Base-by-base conservation (phyloP, 2,888 invertebrate genomes). In the Polyploca ridens region DNA sequence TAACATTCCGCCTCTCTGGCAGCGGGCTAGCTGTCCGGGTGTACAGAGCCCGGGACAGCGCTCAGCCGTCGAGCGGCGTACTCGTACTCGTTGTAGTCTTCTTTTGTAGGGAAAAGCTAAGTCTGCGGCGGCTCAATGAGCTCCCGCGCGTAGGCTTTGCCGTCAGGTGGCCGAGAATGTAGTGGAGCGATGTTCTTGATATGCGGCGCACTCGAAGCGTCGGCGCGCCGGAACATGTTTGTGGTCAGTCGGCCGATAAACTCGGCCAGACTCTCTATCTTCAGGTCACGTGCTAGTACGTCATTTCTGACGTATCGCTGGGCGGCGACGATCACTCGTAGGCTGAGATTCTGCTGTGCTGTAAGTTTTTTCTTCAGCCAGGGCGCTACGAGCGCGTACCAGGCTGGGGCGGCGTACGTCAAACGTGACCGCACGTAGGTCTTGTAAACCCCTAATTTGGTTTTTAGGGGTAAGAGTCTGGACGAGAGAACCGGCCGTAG, bases 401-500 rank as follows among this genome's bases (percentile, higher is more conserved):
- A 70, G 0, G 70, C 66, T 4, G 68, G 67, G 6, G 63, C 62
- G 7, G 69, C 70, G 38, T 71, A 69, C 0, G 72, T 71, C 0
- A 76, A 66, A 3, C 68, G 64, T 0, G 73, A 66, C 0, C 77
- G 54, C 16, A 76, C 14, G 33, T 76, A 76, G 0, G 62, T 66
- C 7, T 75, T 76, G 62, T 72, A 76, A 0, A 78, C 14, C 0
- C 57, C 59, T 8, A 74, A 13, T 41, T 78, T 79, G 0, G 67
- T 63, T 0, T 65, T 16, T 1, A 75, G 66, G 0, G 78, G 72
- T 35, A 35, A 4, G 8, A 78, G 10, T n/a, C n/a, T n/a, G n/a
- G 49, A 60, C 5, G 73, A 75, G 0, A 77, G 62, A 0, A 78
- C 65, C 0, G 75, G 71, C 0, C 64, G 61, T 0, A 78, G 73